phyloP scores from a whole-genome alignment of 2,113 vertebrate genomes.

The Gyps fulvus region DNA sequence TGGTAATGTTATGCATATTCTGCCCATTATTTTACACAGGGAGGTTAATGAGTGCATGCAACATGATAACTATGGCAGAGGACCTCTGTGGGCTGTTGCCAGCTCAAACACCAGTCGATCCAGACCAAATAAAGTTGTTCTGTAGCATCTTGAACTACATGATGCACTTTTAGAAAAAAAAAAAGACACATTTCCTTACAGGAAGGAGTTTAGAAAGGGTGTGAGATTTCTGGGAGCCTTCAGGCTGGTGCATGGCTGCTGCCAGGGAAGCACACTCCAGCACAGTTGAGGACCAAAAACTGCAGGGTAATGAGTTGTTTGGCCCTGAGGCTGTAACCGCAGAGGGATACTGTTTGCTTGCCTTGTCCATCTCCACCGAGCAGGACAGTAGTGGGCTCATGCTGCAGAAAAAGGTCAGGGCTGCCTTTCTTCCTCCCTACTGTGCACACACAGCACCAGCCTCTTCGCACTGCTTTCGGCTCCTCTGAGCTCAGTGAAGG shows the following conservation, averaged over 20 bases:
- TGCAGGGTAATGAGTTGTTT: neutral
- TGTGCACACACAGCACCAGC: accelerated
- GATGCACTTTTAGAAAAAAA: neutral
- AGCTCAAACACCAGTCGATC: slow-evolving; percentile 31
- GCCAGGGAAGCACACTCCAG: neutral
- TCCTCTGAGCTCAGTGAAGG: neutral
- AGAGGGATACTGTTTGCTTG: neutral
- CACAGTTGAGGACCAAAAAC: neutral
- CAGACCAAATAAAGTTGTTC: slow-evolving; percentile 49
- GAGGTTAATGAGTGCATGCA: slow-evolving; percentile 23
- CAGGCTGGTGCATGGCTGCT: neutral
- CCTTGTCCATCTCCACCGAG: accelerated
- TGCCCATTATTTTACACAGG: neutral
- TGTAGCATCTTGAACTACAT: neutral
- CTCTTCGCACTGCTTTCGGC: neutral
- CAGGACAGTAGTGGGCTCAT: accelerated
- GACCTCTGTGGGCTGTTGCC: neutral
- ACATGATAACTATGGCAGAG: slow-evolving; percentile 9
- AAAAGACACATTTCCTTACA: neutral
- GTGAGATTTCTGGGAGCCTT: neutral
- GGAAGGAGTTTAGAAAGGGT: neutral
- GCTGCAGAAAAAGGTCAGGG: neutral
- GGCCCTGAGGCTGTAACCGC: neutral
- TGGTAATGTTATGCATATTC: neutral
- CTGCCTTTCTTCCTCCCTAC: neutral